Conservation (phyloP, 2,113 vertebrate genomes). For the Chaenogobius annularis region DNA sequence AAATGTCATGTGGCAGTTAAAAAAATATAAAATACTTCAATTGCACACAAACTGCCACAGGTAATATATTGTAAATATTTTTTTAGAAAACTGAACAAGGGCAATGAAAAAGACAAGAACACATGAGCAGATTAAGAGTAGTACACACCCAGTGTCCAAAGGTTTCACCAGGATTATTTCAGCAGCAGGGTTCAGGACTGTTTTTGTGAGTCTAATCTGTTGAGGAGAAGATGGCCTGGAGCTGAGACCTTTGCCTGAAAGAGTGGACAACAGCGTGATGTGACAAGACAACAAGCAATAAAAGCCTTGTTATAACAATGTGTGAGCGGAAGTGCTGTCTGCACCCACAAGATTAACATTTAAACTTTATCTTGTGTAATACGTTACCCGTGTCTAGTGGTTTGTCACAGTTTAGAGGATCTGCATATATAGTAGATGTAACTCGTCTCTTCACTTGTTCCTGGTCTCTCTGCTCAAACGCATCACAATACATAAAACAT, state of each 20-base stretch:
- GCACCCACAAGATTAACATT: constrained; percentile 56
- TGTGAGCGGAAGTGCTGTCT: constrained; percentile 27
- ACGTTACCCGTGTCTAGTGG: constrained; percentile 69
- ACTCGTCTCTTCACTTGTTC: constrained; percentile 87
- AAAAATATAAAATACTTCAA: constrained; percentile 9
- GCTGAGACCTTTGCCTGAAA: constrained; percentile 46
- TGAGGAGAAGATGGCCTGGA: constrained; percentile 76
- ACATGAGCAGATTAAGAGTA: not conserved
- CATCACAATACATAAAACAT: not conserved
- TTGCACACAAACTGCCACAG: no score
- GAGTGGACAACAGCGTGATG: not conserved
- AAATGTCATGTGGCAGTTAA: constrained; percentile 12
- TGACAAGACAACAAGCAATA: constrained; percentile 2
- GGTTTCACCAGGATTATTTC: constrained; percentile 79
- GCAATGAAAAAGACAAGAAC: not conserved
- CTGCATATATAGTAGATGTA: constrained; percentile 81
- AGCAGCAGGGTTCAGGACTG: constrained; percentile 45
- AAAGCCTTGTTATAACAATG: not conserved
- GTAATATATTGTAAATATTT: no score
- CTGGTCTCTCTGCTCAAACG: constrained; percentile 80
- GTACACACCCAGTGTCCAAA: constrained; percentile 80
- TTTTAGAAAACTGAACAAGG: not conserved
- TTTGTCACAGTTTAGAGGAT: constrained; percentile 74
- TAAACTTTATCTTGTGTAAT: not conserved
- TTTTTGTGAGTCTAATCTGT: constrained; percentile 82